A percentile compares a stretch with the other conserved stretches of the same genome.
Conservation (phyloP, 1,140 invertebrate species). For the Zaprionus inermis region DNA sequence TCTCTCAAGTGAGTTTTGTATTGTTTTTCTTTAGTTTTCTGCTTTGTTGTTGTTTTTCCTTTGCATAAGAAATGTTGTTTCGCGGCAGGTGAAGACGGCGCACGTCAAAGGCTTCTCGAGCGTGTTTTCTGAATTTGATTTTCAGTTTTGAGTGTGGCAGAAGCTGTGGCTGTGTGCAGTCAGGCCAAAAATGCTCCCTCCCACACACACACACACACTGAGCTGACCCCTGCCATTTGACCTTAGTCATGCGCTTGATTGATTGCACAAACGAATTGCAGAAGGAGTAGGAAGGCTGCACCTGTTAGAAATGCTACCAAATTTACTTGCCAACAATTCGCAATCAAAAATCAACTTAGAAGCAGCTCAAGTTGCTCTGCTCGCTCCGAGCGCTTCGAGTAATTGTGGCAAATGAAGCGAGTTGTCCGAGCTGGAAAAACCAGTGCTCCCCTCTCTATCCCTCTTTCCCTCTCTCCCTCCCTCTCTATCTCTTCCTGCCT, state of each 20-base stretch:
- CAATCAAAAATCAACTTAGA: slow-evolving; percentile 56
- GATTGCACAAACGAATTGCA: slow-evolving; percentile 62
- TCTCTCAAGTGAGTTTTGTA: slow-evolving; percentile 22
- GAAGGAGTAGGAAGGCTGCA: slow-evolving; percentile 6
- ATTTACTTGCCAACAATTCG: slow-evolving; percentile 35
- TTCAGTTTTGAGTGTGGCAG: not conserved
- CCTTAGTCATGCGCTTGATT: slow-evolving; percentile 64
- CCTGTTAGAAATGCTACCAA: slow-evolving; percentile 35
- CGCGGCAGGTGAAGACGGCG: slow-evolving; percentile 36
- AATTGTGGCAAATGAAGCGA: slow-evolving; percentile 67
- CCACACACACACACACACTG: not conserved
- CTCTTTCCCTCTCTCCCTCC: not conserved
- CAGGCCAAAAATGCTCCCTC: slow-evolving; percentile 21
- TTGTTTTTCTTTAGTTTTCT: slow-evolving; percentile 19
- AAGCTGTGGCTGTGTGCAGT: slow-evolving; percentile 42
- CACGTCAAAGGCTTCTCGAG: not conserved
- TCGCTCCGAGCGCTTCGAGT: slow-evolving; percentile 23
- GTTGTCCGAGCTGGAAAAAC: slow-evolving; percentile 15
- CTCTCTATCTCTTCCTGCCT: not conserved
- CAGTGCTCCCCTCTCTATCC: not conserved
- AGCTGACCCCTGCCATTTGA: slow-evolving; percentile 50
- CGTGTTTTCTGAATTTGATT: not conserved
- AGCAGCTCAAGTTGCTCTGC: slow-evolving; percentile 21
- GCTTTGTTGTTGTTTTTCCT: slow-evolving; percentile 41
- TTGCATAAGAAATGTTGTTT: slow-evolving; percentile 50